A percentile compares a stretch with the other conserved stretches of the same genome.
Conservation (phyloP, 2,797 vertebrate species). For the Anas bahamensis region DNA sequence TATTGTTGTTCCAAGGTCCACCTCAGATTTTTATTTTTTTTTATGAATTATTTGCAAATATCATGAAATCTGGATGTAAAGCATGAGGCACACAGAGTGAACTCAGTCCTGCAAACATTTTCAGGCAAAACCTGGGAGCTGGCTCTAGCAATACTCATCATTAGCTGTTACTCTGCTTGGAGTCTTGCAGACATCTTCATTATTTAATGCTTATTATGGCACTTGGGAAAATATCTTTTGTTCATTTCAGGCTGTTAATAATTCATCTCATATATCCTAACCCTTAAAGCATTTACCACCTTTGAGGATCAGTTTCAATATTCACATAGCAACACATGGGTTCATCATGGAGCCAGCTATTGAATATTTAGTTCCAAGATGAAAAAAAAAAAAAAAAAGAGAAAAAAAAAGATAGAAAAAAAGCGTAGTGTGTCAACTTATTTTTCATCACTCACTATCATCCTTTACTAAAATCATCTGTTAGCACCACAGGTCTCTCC, state of each 20-base stretch:
- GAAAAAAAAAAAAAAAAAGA: background rate
- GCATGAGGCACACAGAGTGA: fast-evolving
- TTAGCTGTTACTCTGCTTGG: background rate
- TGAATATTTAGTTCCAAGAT: conserved; percentile 2
- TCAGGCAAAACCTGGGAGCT: background rate
- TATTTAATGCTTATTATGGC: background rate
- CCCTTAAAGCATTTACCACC: background rate
- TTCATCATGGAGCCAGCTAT: background rate
- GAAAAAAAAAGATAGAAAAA: background rate
- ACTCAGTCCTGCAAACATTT: background rate
- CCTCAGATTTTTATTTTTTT: background rate
- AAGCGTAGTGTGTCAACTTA: background rate
- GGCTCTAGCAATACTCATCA: background rate
- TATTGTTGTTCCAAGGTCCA: background rate
- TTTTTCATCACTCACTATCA: background rate
- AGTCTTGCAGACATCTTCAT: background rate
- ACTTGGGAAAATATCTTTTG: background rate
- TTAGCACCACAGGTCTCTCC: background rate
- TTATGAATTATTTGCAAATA: background rate
- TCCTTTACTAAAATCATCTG: background rate
- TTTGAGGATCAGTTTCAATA: background rate
- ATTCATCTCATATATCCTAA: background rate
- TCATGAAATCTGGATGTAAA: background rate
- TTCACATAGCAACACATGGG: fast-evolving
- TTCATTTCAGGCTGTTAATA: background rate